These are phyloP conservation scores for Cylas formicarius DNA, from an alignment of 1,140 invertebrate genomes.

Conservation along the genomic window DNA sequence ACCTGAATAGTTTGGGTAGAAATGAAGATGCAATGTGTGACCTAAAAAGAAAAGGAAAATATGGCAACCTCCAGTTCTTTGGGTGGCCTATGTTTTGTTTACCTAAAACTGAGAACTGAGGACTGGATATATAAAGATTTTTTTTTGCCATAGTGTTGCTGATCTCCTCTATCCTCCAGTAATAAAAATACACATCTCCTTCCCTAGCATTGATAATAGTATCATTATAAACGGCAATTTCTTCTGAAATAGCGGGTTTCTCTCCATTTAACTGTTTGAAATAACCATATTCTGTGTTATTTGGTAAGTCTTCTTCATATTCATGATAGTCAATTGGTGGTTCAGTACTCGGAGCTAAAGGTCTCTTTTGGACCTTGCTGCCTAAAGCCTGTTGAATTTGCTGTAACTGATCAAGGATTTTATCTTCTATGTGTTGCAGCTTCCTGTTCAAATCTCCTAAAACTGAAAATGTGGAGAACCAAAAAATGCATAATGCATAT, in stretches of 20 bases:
- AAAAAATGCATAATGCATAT: conserved; percentile 1
- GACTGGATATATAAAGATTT: conserved; percentile 23
- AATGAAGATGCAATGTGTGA: conserved; percentile 22
- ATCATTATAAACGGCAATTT: conserved; percentile 25
- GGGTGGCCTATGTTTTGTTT: conserved; percentile 1
- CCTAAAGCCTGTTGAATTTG: conserved; percentile 20
- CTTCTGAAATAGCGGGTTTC: conserved; percentile 15
- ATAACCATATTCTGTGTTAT: not conserved
- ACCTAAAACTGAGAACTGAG: conserved; percentile 27
- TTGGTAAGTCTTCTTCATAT: not conserved
- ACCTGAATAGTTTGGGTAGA: conserved; percentile 26
- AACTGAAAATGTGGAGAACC: conserved; percentile 6
- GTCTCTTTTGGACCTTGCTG: not conserved
- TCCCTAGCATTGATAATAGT: conserved; percentile 21
- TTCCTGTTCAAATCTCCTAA: conserved; percentile 18
- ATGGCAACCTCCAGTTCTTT: not conserved
- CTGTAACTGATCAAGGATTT: conserved; percentile 18
- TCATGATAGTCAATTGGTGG: not conserved
- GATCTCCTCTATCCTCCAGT: conserved; percentile 26
- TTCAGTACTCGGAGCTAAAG: not conserved
- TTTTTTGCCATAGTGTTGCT: conserved; percentile 19
- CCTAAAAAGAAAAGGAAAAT: conserved; percentile 18
- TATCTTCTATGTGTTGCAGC: conserved; percentile 22
- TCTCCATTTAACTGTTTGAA: not conserved
- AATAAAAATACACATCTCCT: conserved; percentile 27